Base-by-base conservation (phyloP, 2,797 vertebrate species). In the Lophotriccus pileatus region DNA sequence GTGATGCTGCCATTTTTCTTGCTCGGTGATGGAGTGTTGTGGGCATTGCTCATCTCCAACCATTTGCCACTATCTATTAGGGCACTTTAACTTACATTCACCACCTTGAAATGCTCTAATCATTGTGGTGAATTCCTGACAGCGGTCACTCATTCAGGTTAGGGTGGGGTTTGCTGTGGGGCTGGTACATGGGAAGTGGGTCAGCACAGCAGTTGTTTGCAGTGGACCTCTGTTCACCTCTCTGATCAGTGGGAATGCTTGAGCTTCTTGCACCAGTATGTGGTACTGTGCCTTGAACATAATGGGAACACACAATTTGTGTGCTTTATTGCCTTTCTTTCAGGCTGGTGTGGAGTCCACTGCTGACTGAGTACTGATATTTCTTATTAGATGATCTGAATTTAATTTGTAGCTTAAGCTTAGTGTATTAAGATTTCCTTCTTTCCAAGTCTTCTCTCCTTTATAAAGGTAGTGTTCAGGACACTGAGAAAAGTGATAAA, bases 391-490 rank as follows among this genome's bases (percentile, higher is more conserved):
- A 75, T 28, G 15, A 80, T 28, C n/a, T 62, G 53, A 52, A 80
- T 94, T 94, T 72, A 80, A 90, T 77, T 80, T 89, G 47, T 56
- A 82, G 12, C 25, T 79, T 52, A 67, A 84, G 64, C n/a, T n/a
- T n/a, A n/a, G 34, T 53, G 84, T 68, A 70, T 87, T 32, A 46
- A 63, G 82, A 43, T 27, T 28, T 82, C 46, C 79, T 91, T 77
- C 36, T 64, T 39, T 25, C 25, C n/a, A 5, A n/a, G 12, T 37
- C 73, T 62, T 55, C 23, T 41, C 21, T 80, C 12, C 43, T 59
- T 62, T 49, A 39, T 36, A 79, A 77, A 84, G 49, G 70, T 43
- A 43, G 39, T 25, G 18, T 39, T 69, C 27, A 55, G n/a, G 12
- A 74, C 12, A 22, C 21, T 55, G 47, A 60, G 30, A 73, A 44